Evolutionary conservation across 2,888 invertebrate species (phyloP), one percentile per base, ranked within the genome.

Genomic region (Sinohyriopsis cumingii): DNA sequence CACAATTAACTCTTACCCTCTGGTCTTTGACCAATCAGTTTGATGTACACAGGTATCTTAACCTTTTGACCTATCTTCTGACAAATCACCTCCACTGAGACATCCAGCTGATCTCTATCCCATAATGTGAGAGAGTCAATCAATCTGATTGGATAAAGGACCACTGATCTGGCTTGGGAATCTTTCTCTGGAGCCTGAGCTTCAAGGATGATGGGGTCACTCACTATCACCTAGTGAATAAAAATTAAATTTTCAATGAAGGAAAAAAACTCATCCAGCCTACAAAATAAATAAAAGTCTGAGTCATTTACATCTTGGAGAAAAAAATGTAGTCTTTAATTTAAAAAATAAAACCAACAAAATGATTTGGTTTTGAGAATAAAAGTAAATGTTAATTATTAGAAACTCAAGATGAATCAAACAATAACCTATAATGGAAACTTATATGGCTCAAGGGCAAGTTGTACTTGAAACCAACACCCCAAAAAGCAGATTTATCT

Each of bases 131-230:
- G 73, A 19, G 84, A 80, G 61, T 86, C 84, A 1, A 84, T 74
- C 69, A 88, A 78, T 68, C 81, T 81, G 65, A 88, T 77, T 63
- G 86, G 87, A 76, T 81, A 87, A 61, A 84, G 70, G 12, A 85
- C 60, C 19, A 85, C 76, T 20, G 78, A 73, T 22, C 76, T 80
- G 53, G 81, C 79, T 64, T 83, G 84, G 9, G 74, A 64, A 69
- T 87, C 86, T 63, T 69, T 73, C 69, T 86, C 84, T 55, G 85
- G 79, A 18, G 76, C 66, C 65, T 84, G 59, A 24, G 80, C 80
- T 63, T 87, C 82, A 45, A 88, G 63, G 24, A 87, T 76, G 24
- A 77, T 72, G 1, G 84, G 72, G 68, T 87, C 87, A 81, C 84
- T 87, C 7, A 84, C 80, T 12, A 78, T 73, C 45, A 84, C 84